These are phyloP conservation scores for Lycaon pictus DNA, from an alignment of 2,113 vertebrate genomes.

Conservation along the genomic window DNA sequence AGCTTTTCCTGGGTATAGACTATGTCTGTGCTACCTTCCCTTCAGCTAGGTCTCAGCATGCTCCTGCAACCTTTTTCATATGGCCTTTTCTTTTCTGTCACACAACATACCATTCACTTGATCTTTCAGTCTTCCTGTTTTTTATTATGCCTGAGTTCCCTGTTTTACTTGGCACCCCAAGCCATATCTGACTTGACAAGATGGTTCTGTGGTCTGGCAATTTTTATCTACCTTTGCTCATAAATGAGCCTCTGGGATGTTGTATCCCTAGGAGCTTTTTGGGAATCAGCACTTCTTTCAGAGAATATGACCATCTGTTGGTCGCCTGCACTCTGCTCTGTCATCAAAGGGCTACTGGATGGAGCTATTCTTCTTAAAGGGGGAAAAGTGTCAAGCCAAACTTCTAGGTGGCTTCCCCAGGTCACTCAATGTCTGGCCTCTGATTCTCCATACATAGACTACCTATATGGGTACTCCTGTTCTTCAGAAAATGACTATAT, in stretches of 20 bases:
- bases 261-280: not conserved
- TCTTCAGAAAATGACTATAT: slow-evolving; percentile 32
- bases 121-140: slow-evolving; percentile 38
- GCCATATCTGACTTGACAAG: slow-evolving; percentile 54
- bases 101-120: not conserved
- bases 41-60: not conserved
- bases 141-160: slow-evolving; percentile 6
- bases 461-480: not conserved
- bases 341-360: not conserved
- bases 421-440: not conserved
- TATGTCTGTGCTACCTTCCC: slow-evolving; percentile 33
- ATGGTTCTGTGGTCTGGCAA: slow-evolving; percentile 55
- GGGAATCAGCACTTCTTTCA: not conserved
- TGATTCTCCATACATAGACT: not conserved
- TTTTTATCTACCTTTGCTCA: slow-evolving; percentile 28
- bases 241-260: not conserved
- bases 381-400: not conserved
- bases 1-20: not conserved
- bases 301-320: not conserved
- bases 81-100: not conserved
- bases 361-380: not conserved
- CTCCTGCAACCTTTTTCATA: not conserved
- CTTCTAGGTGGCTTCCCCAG: not conserved
- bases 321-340: not conserved
- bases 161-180: slow-evolving; percentile 59